Conservation (phyloP, 1,140 invertebrate genomes). For the Lasioglossum baleicum region DNA sequence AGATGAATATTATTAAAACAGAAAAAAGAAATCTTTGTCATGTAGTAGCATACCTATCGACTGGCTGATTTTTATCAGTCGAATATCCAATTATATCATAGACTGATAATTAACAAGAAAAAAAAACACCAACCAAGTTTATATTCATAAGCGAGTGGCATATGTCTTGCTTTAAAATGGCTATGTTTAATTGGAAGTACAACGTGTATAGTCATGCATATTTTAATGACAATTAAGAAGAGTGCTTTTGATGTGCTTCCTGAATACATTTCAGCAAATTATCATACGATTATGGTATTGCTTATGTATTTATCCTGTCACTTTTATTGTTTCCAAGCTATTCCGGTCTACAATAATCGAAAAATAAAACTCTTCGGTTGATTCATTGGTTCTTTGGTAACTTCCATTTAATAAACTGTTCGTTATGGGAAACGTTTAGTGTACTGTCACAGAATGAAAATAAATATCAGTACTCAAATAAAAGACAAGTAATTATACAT, state of each 20-base stretch:
- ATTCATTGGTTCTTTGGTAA: conserved; percentile 1
- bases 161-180: conserved; percentile 55
- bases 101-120: conserved; percentile 70
- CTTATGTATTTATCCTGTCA: background rate
- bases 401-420: background rate
- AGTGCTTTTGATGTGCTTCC: conserved; percentile 41
- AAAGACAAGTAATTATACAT: conserved; percentile 43
- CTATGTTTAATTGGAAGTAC: conserved; percentile 34
- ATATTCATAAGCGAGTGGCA: conserved; percentile 56
- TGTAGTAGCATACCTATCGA: conserved; percentile 65
- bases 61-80: conserved; percentile 62
- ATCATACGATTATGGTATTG: background rate
- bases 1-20: conserved; percentile 9
- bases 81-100: conserved; percentile 72
- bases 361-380: background rate
- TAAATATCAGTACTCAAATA: conserved; percentile 40
- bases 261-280: conserved; percentile 30
- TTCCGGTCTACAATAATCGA: background rate
- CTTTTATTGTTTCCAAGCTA: background rate
- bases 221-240: conserved; percentile 32
- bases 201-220: conserved; percentile 12
- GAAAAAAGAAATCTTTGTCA: conserved; percentile 53
- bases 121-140: conserved; percentile 65
- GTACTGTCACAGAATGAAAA: conserved; percentile 42
- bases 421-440: conserved; percentile 17